A percentile compares a stretch with the other conserved stretches of the same genome.
Conservation (phyloP, 2,888 invertebrate species). For the Theretra japonica region DNA sequence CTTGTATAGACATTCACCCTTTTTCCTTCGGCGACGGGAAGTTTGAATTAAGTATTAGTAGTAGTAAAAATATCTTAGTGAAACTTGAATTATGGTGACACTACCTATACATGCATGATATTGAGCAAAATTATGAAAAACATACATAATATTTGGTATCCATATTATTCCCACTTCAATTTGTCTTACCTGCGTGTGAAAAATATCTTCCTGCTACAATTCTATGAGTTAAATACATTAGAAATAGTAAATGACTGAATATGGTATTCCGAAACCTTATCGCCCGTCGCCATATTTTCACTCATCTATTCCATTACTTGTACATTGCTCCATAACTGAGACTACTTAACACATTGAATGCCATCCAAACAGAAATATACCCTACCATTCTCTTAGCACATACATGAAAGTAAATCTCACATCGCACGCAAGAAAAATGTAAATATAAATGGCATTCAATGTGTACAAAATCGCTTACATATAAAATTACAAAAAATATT, state of each 20-base stretch:
- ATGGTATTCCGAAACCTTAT: neutral
- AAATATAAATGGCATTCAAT: neutral
- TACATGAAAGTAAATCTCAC: neutral
- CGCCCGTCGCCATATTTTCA: neutral
- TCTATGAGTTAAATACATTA: too few species aligned
- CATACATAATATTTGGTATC: too few species aligned
- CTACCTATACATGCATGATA: too few species aligned
- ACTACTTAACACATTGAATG: constrained; percentile 13
- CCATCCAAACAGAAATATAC: neutral
- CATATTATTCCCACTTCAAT: too few species aligned
- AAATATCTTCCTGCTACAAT: too few species aligned
- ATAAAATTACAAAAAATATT: neutral
- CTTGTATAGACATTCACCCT: neutral
- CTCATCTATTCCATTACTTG: constrained; percentile 2
- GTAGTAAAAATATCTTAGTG: too few species aligned
- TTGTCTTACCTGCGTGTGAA: too few species aligned
- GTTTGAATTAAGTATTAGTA: neutral
- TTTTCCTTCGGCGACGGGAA: constrained; percentile 20
- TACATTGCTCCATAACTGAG: neutral
- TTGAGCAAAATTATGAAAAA: too few species aligned
- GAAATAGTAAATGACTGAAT: neutral
- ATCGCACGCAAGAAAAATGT: neutral
- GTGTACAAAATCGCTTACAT: neutral
- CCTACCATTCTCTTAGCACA: neutral
- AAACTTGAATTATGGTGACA: too few species aligned